Evolutionary conservation across 2,797 vertebrate genomes (phyloP).

Genomic region (Pseudocheirus occidentalis): DNA sequence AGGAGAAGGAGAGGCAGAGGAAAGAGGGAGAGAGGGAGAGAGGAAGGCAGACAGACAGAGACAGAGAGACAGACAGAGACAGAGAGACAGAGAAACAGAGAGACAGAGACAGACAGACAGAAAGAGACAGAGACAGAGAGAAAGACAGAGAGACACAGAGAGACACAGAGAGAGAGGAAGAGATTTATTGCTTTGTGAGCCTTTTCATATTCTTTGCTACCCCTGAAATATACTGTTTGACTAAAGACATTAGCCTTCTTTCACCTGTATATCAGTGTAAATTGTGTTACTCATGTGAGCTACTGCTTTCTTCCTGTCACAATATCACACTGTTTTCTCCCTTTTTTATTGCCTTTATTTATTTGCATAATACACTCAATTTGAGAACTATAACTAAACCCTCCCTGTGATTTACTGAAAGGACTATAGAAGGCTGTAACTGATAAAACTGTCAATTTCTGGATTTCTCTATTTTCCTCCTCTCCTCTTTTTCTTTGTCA

Average conservation of each 20-base stretch:
- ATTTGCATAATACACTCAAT: background rate
- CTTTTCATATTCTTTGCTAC: background rate
- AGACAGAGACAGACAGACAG: too few relatives aligned
- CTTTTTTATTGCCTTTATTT: slow-evolving; percentile 3
- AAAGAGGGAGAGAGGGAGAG: too few relatives aligned
- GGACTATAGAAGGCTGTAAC: background rate
- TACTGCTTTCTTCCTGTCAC: background rate
- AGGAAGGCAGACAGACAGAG: too few relatives aligned
- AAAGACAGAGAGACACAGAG: too few relatives aligned
- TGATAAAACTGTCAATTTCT: background rate
- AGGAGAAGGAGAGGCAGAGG: too few relatives aligned
- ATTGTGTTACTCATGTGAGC: background rate
- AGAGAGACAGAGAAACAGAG: background rate
- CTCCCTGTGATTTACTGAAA: background rate
- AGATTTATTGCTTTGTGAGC: background rate
- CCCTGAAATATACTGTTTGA: background rate
- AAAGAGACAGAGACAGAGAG: too few relatives aligned
- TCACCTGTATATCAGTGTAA: background rate
- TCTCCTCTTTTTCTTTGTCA: background rate
- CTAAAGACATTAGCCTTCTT: background rate
- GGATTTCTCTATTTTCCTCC: background rate
- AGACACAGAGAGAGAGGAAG: background rate
- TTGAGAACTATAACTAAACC: background rate
- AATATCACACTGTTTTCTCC: background rate
- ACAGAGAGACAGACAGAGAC: background rate